Evolutionary conservation across 2,888 invertebrate genomes (phyloP).

Genomic region (Sericinus montela): DNA sequence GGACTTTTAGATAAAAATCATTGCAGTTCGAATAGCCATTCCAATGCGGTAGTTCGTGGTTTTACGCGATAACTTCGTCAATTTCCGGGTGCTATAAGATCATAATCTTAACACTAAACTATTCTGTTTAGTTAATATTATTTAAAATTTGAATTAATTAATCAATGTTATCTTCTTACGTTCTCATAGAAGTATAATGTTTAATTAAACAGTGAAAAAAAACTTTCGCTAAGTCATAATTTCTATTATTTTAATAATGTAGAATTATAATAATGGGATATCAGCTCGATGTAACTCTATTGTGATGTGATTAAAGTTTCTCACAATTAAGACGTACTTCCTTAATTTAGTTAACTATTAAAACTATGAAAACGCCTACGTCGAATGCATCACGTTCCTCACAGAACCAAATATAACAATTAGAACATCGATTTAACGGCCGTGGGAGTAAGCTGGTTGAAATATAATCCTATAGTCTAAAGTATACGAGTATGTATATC

Average conservation of each 20-base stretch:
- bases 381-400: no score
- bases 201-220: slow-evolving; percentile 3
- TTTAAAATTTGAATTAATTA: not conserved
- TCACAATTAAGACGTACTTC: slow-evolving; percentile 5
- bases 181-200: slow-evolving; percentile 1
- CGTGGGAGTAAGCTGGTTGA: no score
- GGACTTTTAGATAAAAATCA: not conserved
- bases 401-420: no score
- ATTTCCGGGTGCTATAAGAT: not conserved
- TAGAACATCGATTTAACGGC: no score
- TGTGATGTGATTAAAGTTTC: slow-evolving; percentile 2
- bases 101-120: slow-evolving; percentile 1
- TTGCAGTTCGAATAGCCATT: not conserved
- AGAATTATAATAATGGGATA: not conserved
- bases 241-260: slow-evolving; percentile 2
- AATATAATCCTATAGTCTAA: no score
- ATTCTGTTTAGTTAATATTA: slow-evolving; percentile 5
- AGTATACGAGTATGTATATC: no score
- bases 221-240: slow-evolving; percentile 12
- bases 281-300: not conserved
- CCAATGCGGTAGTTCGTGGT: not conserved
- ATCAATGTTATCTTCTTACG: not conserved
- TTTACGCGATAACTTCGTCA: not conserved
- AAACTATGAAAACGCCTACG: no score
- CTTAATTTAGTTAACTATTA: no score